Evolutionary conservation across 2,113 vertebrate species (phyloP), one percentile per base, ranked within the genome.

Genomic region (Mohoua ochrocephala): DNA sequence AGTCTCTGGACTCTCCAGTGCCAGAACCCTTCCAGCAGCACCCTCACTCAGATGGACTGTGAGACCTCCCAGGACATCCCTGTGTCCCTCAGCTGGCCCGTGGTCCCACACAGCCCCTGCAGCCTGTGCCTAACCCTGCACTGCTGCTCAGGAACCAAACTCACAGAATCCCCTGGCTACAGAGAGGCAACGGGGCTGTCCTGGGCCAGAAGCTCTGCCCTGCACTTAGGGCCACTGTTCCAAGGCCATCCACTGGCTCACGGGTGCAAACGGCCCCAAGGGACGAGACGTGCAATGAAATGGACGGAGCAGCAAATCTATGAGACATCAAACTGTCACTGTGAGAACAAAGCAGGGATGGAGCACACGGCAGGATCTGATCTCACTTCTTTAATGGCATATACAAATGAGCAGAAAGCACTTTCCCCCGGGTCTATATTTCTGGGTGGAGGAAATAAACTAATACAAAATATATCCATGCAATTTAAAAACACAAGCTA

Each of bases 91-190:
- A 61, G 42, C 37, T 56, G 74, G 24, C 33, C 45, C 3, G 3
- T 10, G 45, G 45, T 54, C 39, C 49, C 37, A 19, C 47, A 57
- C 1, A 4, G 31, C 17, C 45, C 21, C 31, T 23, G 24, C 56
- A 81, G 37, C 33, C 78, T 23, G 18, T 57, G 44, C 49, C 33
- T 17, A 14, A 42, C 5, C 42, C 42, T 21, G 20, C 30, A 24
- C 3, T 12, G 53, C 31, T 57, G 30, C 37, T 63, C 33, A 39
- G 31, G 53, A 63, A 6, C 53, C n/a, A 33, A 57, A 52, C 11
- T 4, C 30, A 14, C 0, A 9, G 28, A 71, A 23, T 12, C 26
- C 28, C 33, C 22, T 0, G 0, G n/a, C 30, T 50, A 8, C 0
- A 21, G 41, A 17, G 24, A 30, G 49, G 24, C 33, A 44, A 11